phyloP scores from a whole-genome alignment of 2,797 vertebrate genomes.

The Petrocephalus sullivani region DNA sequence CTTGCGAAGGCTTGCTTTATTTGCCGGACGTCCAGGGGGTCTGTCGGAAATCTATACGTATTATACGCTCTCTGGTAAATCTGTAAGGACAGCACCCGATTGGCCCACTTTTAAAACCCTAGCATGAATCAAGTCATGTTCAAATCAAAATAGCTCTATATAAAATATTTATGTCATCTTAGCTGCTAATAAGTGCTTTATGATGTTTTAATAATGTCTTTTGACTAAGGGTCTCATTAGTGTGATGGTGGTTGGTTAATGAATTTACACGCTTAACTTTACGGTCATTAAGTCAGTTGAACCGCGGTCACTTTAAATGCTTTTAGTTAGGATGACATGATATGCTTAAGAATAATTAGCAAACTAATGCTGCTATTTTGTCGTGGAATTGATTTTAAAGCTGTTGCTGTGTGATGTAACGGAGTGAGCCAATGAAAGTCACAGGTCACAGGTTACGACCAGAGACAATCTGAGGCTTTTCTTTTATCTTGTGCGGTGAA shows the following conservation, averaged over 20 bases:
- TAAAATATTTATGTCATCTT: slow-evolving; percentile 23
- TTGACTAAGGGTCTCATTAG: neutral
- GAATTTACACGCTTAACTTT: neutral
- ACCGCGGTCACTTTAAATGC: neutral
- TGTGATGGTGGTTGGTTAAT: neutral
- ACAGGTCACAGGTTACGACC: neutral
- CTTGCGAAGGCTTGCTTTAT: neutral
- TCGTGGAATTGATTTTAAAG: slow-evolving; percentile 2
- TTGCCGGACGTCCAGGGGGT: neutral
- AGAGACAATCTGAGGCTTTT: neutral
- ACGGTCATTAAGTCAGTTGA: neutral
- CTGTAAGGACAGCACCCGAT: neutral
- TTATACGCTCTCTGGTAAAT: neutral
- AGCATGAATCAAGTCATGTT: neutral
- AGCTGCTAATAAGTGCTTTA: slow-evolving; percentile 42
- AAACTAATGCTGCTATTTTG: neutral
- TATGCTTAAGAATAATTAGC: neutral
- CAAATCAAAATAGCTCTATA: neutral
- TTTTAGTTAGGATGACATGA: neutral
- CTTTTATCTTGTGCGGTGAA: neutral
- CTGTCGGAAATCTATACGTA: neutral
- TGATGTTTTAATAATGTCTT: slow-evolving; percentile 26
- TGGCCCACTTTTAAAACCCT: neutral
- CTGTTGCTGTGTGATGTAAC: neutral
- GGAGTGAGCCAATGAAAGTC: neutral